Evolutionary conservation across 2,797 vertebrate genomes (phyloP), one percentile per base, ranked within the genome.

Genomic region (Fistularia commersonii): DNA sequence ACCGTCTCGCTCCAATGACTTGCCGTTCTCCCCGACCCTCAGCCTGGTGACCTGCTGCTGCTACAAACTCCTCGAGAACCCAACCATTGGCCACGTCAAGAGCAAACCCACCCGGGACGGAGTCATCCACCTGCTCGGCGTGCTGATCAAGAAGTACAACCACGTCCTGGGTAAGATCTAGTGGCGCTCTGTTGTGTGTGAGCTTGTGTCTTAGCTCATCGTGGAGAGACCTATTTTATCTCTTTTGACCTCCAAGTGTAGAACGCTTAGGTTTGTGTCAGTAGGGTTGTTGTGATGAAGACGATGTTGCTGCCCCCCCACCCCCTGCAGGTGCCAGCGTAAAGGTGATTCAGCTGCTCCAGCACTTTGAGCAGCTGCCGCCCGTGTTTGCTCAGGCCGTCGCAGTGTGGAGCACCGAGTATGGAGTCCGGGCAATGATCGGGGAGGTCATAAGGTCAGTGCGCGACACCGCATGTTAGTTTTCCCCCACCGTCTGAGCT

Each of bases 41-140:
- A 98, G 96, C 75, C 91, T 95, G 87, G 87, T 98, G 63, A 95
- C 90, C 0, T 94, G 93, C 63, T 96, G 91, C 72, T 95, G 94
- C 76, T 99, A 96, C 80, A 97, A 92, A 74, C 89, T 98, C 8
- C 80, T 99, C 55, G 97, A 97, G 83, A 98, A 95, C 58, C 90
- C 96, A 35, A 92, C 86, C 14, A 94, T 99, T 0, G 51, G 89
- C 57, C 90, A 93, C 11, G 91, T 95, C 66, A 98, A 89, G 84
- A 92, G 91, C 83, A 94, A 94, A 56, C 65, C 88, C 42, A 92
- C 90, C 0, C 88, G 93, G 53, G 95, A 98, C 38, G 80, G 91
- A n/a, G 79, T 93, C 52, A 92, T 90, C 6, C 93, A 92, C 61
- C 82, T 99, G 8, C 87, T 99, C 0, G 95, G 94, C 6, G 77